These are phyloP conservation scores for Chorisops tibialis DNA, from an alignment of 2,888 invertebrate species.

Conservation along the genomic window DNA sequence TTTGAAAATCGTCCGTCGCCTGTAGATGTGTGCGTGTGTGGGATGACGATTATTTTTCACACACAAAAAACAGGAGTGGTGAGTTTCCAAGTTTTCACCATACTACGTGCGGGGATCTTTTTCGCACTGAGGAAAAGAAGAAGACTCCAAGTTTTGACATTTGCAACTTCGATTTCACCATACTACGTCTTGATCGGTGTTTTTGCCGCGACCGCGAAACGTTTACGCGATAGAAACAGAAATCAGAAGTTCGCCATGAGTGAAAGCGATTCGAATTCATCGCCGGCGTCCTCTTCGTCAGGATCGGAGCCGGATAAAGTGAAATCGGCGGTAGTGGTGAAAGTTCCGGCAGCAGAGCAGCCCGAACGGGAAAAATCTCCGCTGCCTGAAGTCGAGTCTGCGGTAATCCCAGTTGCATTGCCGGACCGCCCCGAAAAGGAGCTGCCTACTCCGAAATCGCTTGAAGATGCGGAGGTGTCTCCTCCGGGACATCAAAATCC, in stretches of 20 bases:
- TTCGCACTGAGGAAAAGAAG: neutral
- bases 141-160: no score
- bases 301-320: slow-evolving; percentile 3
- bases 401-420: no score
- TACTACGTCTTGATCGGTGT: neutral
- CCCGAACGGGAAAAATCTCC: neutral
- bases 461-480: no score
- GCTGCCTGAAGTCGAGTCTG: no score
- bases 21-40: neutral
- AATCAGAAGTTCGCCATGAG: neutral
- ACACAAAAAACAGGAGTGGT: neutral
- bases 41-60: neutral
- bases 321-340: neutral
- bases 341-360: neutral
- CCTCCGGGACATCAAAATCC: no score
- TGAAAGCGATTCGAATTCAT: slow-evolving; percentile 16
- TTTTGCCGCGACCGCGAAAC: neutral
- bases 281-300: neutral
- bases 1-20: slow-evolving; percentile 12
- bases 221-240: neutral
- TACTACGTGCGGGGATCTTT: neutral
- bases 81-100: slow-evolving; percentile 5
- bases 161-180: no score
- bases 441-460: no score
- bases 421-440: no score